Conservation (phyloP, 2,888 invertebrate species). For the Selenia dentaria region DNA sequence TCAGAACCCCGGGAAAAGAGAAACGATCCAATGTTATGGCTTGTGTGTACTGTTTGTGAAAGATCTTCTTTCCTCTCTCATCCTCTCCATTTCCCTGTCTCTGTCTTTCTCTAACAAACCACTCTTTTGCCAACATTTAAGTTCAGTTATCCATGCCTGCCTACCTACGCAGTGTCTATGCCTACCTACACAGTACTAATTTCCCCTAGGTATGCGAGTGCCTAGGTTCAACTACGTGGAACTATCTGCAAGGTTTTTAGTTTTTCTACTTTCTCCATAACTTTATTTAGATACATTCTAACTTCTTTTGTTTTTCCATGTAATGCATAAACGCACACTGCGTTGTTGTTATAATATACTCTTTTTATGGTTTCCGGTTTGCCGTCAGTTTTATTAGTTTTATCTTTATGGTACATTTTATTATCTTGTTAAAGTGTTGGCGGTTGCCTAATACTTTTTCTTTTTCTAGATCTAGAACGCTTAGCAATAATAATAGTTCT, state of each 20-base stretch:
- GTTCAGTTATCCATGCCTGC: too few relatives aligned
- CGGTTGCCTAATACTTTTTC: conserved; percentile 14
- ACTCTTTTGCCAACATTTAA: too few relatives aligned
- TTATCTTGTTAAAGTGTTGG: conserved; percentile 36
- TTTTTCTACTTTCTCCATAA: not conserved
- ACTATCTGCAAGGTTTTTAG: not conserved
- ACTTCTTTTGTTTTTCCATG: not conserved
- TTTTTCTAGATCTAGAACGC: conserved; percentile 20
- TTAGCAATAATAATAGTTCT: conserved; percentile 21
- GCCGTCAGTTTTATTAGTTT: conserved; percentile 26
- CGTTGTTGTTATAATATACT: not conserved
- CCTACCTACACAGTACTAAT: too few relatives aligned
- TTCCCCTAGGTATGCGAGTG: too few relatives aligned
- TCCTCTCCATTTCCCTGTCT: too few relatives aligned
- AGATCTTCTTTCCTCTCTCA: too few relatives aligned
- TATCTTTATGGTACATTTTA: conserved; percentile 46
- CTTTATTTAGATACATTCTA: not conserved
- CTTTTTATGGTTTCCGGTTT: conserved; percentile 40
- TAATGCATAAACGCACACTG: not conserved
- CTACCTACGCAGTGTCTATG: too few relatives aligned
- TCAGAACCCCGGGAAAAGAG: too few relatives aligned
- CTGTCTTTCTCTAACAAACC: too few relatives aligned
- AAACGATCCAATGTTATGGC: too few relatives aligned
- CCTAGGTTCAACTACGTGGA: not conserved
- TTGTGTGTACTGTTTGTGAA: too few relatives aligned